Evolutionary conservation across 2,888 invertebrate genomes (phyloP).

Genomic region (Muscina levida): DNA sequence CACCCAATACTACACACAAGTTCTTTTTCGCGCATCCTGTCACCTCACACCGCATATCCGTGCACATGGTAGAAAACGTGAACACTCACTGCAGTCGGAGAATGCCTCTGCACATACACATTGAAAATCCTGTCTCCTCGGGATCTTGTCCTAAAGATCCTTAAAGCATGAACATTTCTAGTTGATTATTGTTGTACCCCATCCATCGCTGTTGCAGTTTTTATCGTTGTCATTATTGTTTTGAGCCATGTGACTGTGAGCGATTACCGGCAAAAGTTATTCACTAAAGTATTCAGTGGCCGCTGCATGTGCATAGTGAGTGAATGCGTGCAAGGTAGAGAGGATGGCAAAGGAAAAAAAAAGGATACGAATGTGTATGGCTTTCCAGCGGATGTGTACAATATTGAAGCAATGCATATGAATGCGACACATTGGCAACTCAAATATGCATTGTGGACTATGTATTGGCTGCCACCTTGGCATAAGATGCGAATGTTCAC

Average conservation of each 20-base stretch:
- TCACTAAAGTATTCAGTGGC: not conserved
- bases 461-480: no score
- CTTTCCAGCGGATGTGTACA: no score
- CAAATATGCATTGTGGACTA: not conserved
- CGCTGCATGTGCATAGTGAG: not conserved
- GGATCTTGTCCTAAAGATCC: slow-evolving; percentile 28
- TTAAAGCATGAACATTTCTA: slow-evolving; percentile 39
- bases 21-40: not conserved
- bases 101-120: not conserved
- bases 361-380: not conserved
- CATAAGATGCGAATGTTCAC: no score
- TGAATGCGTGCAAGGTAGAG: not conserved
- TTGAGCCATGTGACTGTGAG: slow-evolving; percentile 56
- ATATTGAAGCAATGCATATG: no score
- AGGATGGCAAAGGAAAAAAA: slow-evolving; percentile 3
- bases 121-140: not conserved
- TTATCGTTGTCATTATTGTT: slow-evolving; percentile 45
- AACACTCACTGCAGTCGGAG: no score
- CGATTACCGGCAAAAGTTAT: slow-evolving; percentile 41
- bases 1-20: not conserved
- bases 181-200: not conserved
- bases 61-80: slow-evolving; percentile 29
- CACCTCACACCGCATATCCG: not conserved
- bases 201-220: not conserved
- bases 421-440: no score